Percentiles rank a stretch among this genome's conserved stretches.
phyloP scores from a whole-genome alignment of 2,888 invertebrate genomes.

The Meteorus colon region DNA sequence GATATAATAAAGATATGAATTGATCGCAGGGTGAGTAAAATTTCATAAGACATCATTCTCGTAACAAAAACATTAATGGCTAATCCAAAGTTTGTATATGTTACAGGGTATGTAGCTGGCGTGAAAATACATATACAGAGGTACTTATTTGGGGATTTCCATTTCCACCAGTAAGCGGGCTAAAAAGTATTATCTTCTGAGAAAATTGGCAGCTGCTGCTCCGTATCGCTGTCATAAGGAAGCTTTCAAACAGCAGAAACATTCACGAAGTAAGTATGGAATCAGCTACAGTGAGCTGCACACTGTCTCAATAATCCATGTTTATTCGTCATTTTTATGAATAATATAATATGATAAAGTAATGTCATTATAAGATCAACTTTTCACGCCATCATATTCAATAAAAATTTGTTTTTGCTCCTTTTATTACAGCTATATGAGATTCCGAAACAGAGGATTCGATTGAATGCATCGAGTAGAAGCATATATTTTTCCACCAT shows the following conservation, averaged over 20 bases:
- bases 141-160: not conserved
- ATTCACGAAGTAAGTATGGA: not conserved
- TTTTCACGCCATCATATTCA: not conserved
- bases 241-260: not conserved
- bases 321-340: too few relatives aligned
- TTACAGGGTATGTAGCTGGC: not conserved
- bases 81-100: not conserved
- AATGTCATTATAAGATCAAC: too few relatives aligned
- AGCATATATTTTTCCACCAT: constrained; percentile 30
- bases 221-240: not conserved
- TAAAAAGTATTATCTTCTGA: not conserved
- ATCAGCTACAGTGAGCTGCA: not conserved
- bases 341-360: not conserved
- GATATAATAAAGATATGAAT: not conserved
- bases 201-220: not conserved
- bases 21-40: not conserved
- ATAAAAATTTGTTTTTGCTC: not conserved
- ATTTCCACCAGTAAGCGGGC: not conserved
- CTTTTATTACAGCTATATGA: constrained; percentile 63
- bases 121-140: not conserved
- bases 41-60: not conserved
- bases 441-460: constrained; percentile 54
- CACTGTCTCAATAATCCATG: too few relatives aligned
- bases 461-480: constrained; percentile 50
- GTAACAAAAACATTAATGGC: not conserved